Evolutionary conservation across 2,888 invertebrate genomes (phyloP), one percentile per base, ranked within the genome.

Genomic region (Meliscaeva auricollis): DNA sequence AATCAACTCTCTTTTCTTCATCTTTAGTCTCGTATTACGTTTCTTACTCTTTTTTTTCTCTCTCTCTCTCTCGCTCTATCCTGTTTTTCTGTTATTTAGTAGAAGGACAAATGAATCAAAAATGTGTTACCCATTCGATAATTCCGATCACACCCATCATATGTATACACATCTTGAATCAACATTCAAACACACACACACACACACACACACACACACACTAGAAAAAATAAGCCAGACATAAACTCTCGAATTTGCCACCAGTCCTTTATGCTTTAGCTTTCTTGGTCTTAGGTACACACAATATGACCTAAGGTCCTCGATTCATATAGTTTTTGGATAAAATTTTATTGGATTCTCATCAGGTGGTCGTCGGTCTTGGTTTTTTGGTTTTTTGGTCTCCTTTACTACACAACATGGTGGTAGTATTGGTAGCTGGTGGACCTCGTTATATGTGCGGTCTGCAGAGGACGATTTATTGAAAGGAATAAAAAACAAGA

Each of bases 51-150:
- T 56, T 1, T 17, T 32, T 20, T 20, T 20, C 20, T 11, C 5
- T 56, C 1, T 17, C 54, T 20, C 48, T 20, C 20, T 11, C 9
- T 48, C 20, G 13, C 13, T 50, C 44, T 58, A 32, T 38, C 70
- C 30, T 52, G 44, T 52, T 66, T 1, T 60, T 54, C 26, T 66
- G 60, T 75, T 76, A 77, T 60, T 26, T 48, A 79, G 26, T 58
- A 46, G 64, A 15, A 62, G 64, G 75, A 80, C 81, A 85, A 84
- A 80, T 80, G 80, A 84, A 84, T 84, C 80, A 64, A 80, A 56
- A 84, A 80, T 85, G 69, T 85, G 81, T 76, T 81, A 77, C 62
- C 73, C 70, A 68, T 85, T 85, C 85, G 81, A 85, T 85, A 85
- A 85, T 85, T 85, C 85, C 48, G 81, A 85, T 85, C 85, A 85